phyloP scores from a whole-genome alignment of 2,113 vertebrate genomes.

The Oryzias javanicus region DNA sequence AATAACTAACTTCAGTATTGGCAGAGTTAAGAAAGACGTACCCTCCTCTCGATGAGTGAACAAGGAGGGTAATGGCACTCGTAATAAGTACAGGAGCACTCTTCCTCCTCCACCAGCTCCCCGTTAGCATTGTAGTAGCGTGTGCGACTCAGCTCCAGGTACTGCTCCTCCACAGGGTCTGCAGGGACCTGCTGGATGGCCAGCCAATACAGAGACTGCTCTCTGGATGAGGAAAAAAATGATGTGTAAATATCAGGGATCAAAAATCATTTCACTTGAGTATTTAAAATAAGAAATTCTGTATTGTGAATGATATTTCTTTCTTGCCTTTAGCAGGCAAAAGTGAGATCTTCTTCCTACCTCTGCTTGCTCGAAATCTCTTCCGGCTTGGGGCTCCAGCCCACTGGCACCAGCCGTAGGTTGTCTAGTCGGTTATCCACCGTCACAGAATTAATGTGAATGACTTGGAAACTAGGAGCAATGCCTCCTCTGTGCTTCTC shows the following conservation, averaged over 20 bases:
- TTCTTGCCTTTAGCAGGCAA: too few relatives aligned
- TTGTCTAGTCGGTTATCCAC: slow-evolving; percentile 98
- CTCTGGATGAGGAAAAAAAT: slow-evolving; percentile 70
- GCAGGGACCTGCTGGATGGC: slow-evolving; percentile 98
- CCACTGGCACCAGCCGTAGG: slow-evolving; percentile 88
- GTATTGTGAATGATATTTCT: too few relatives aligned
- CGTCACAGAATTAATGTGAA: slow-evolving; percentile 94
- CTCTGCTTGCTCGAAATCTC: slow-evolving; percentile 97
- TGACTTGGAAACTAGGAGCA: slow-evolving; percentile 94
- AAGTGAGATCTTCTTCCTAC: slow-evolving; percentile 57
- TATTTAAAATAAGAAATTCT: too few relatives aligned
- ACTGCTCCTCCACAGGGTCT: slow-evolving; percentile 97
- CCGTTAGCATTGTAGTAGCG: slow-evolving; percentile 98
- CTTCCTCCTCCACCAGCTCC: slow-evolving; percentile 96
- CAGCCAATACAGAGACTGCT: slow-evolving; percentile 98
- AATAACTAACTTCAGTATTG: not conserved
- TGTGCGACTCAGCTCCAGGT: slow-evolving; percentile 91
- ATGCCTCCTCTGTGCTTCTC: slow-evolving; percentile 96
- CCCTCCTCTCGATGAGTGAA: slow-evolving; percentile 96
- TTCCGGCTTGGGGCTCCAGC: slow-evolving; percentile 92
- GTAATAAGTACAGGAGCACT: slow-evolving; percentile 96
- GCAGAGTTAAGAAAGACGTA: slow-evolving; percentile 56
- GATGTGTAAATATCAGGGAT: not conserved
- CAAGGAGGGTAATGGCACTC: slow-evolving; percentile 99
- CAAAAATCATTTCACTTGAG: too few relatives aligned